Evolutionary conservation across 2,888 invertebrate genomes (phyloP).

Genomic region (Rutpela maculata): DNA sequence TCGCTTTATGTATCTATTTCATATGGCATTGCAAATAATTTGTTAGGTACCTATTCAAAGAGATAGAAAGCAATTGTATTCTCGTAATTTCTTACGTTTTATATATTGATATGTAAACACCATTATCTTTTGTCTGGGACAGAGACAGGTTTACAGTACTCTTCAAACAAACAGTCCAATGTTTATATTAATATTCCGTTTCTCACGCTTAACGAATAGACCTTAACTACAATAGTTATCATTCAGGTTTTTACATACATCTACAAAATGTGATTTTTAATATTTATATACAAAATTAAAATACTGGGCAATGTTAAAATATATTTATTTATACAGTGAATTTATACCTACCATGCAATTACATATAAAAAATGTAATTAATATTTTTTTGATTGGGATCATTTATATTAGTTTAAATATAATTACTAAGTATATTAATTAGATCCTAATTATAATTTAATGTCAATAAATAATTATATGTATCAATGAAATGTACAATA

Average conservation of each 20-base stretch:
- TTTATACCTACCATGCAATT: too few relatives aligned
- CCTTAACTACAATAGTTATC: constrained; percentile 14
- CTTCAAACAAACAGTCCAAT: constrained; percentile 41
- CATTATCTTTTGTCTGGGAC: constrained; percentile 37
- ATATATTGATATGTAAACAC: constrained; percentile 37
- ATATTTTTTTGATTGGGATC: too few relatives aligned
- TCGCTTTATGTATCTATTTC: too few relatives aligned
- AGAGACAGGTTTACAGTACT: constrained; percentile 40
- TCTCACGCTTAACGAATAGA: constrained; percentile 33
- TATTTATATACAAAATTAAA: background rate
- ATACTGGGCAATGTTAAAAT: background rate
- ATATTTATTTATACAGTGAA: background rate
- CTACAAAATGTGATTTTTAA: constrained; percentile 1
- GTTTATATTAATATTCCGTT: constrained; percentile 41
- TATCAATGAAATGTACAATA: too few relatives aligned
- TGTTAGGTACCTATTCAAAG: background rate
- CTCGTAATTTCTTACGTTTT: constrained; percentile 23
- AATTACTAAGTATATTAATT: too few relatives aligned
- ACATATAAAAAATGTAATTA: too few relatives aligned
- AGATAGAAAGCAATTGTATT: constrained; percentile 5
- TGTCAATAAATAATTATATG: too few relatives aligned
- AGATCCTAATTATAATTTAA: too few relatives aligned
- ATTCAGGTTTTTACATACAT: constrained; percentile 1
- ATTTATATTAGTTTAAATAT: too few relatives aligned
- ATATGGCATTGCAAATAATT: background rate